These are phyloP conservation scores for Myzus persicae DNA, from an alignment of 1,140 invertebrate genomes.

Conservation along the genomic window DNA sequence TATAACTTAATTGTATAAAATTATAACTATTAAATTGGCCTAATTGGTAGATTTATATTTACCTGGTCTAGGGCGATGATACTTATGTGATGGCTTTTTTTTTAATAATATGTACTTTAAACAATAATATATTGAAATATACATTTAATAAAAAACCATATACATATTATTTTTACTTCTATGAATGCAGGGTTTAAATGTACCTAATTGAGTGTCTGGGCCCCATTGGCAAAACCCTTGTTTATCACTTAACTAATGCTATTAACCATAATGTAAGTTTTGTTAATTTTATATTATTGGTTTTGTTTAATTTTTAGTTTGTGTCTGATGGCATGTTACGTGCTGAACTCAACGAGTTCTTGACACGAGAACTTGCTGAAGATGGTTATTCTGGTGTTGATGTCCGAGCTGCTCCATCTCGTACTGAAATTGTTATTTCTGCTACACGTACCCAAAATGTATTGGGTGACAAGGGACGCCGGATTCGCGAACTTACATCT, in stretches of 20 bases:
- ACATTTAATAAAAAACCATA: neutral
- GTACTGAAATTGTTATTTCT: slow-evolving; percentile 98
- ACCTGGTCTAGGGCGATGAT: too few relatives aligned
- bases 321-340: slow-evolving; percentile 98
- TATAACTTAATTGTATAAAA: neutral
- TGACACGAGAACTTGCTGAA: slow-evolving; percentile 97
- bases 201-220: too few relatives aligned
- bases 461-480: slow-evolving; percentile 91
- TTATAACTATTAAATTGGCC: too few relatives aligned
- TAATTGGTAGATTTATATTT: too few relatives aligned
- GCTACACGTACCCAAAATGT: slow-evolving; percentile 99
- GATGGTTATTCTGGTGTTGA: slow-evolving; percentile 99
- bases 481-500: slow-evolving; percentile 96
- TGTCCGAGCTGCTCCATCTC: slow-evolving; percentile 90
- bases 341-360: slow-evolving; percentile 98
- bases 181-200: too few relatives aligned
- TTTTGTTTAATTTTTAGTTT: slow-evolving; percentile 77
- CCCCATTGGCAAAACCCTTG: neutral
- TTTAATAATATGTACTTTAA: too few relatives aligned
- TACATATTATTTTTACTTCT: neutral
- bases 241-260: neutral
- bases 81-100: neutral
- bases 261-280: neutral
- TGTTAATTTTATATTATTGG: neutral
- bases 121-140: too few relatives aligned